Conservation (phyloP, 2,888 invertebrate species). For the Eristalis arbustorum region DNA sequence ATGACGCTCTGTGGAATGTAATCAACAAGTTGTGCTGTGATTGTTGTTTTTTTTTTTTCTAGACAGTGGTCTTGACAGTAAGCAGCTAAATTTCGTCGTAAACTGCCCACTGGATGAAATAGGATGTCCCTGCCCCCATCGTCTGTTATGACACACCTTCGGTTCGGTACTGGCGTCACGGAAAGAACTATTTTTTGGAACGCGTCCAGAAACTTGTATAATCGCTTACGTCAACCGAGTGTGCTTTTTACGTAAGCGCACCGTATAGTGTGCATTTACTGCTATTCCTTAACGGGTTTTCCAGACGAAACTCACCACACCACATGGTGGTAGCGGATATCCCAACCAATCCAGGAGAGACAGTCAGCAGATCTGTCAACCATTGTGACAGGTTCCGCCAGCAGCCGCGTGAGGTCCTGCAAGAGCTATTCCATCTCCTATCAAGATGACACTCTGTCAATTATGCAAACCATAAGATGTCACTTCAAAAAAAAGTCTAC, state of each 20-base stretch:
- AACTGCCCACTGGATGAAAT: not conserved
- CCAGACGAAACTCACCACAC: not conserved
- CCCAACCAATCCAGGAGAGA: not conserved
- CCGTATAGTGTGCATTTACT: not conserved
- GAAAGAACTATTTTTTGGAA: not conserved
- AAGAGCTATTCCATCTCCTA: not conserved
- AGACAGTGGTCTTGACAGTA: not conserved
- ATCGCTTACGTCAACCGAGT: constrained; percentile 6
- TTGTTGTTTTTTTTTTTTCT: not conserved
- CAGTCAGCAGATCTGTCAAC: not conserved
- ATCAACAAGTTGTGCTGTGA: constrained; percentile 3
- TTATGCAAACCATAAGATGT: not conserved
- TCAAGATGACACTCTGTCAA: not conserved
- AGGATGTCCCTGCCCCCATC: not conserved
- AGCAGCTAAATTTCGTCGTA: not conserved
- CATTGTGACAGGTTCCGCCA: not conserved
- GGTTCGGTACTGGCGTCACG: no score
- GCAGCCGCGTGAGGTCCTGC: not conserved
- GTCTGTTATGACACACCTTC: constrained; percentile 37
- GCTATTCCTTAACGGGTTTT: not conserved
- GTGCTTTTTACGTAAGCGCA: not conserved
- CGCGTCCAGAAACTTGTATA: not conserved
- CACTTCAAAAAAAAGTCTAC: not conserved
- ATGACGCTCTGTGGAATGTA: constrained; percentile 1
- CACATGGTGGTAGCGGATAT: not conserved